Conservation (phyloP, 2,888 invertebrate genomes). For the Parasteatoda lunata region DNA sequence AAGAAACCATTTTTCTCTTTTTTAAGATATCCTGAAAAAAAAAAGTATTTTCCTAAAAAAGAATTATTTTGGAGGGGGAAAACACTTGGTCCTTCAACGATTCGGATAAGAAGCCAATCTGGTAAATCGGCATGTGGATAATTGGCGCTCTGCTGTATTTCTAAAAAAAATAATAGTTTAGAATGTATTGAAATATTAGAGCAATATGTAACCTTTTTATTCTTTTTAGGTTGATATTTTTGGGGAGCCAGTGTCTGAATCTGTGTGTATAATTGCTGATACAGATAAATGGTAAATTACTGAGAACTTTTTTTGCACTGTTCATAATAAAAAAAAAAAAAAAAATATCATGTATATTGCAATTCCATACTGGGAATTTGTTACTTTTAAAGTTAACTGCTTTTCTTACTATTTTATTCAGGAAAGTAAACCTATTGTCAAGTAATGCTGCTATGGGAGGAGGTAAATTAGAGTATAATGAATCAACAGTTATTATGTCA, state of each 20-base stretch:
- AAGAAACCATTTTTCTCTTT: no score
- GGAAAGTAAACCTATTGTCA: constrained; percentile 69
- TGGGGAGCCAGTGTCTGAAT: constrained; percentile 83
- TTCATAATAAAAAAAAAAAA: background rate
- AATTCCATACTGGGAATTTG: background rate
- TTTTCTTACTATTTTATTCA: constrained; percentile 37
- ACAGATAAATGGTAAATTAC: constrained; percentile 83
- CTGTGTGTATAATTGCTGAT: constrained; percentile 87
- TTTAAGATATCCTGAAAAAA: no score
- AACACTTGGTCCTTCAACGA: no score
- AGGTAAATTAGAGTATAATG: constrained; percentile 33
- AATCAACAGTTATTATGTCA: constrained; percentile 81
- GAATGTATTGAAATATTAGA: no score
- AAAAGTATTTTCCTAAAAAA: no score
- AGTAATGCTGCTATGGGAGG: constrained; percentile 52
- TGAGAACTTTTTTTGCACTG: background rate
- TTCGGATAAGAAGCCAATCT: no score
- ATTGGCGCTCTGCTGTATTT: no score
- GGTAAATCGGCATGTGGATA: no score
- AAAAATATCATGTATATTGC: background rate
- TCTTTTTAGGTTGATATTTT: constrained; percentile 74
- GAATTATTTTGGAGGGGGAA: no score
- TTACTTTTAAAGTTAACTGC: background rate
- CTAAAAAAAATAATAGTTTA: no score
- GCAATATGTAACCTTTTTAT: background rate